These are phyloP conservation scores for Caenorhabditis becei DNA, from an alignment of 2,888 invertebrate species.

Conservation along the genomic window DNA sequence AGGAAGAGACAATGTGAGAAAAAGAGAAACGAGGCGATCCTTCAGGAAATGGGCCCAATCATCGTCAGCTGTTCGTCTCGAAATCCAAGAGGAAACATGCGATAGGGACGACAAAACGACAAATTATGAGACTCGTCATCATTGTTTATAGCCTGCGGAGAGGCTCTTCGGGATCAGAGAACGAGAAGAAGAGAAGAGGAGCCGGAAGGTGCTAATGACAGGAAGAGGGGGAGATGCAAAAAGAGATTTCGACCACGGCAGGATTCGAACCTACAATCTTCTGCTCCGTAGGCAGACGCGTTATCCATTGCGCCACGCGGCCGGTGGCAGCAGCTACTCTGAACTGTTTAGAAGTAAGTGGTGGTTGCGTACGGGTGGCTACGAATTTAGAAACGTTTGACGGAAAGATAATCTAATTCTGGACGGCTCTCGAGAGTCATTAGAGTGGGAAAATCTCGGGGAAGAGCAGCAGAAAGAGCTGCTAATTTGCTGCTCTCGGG, in stretches of 20 bases:
- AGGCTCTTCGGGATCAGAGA: slow-evolving; percentile 21
- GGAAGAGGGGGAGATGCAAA: slow-evolving; percentile 9
- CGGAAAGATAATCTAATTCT: slow-evolving; percentile 38
- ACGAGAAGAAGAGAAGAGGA: slow-evolving; percentile 9
- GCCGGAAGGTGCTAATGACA: slow-evolving; percentile 38
- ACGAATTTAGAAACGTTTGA: slow-evolving; percentile 28
- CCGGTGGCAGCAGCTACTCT: slow-evolving; percentile 26
- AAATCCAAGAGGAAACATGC: slow-evolving; percentile 47
- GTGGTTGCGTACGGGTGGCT: not conserved
- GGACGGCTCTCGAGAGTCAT: slow-evolving; percentile 40
- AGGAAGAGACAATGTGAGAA: slow-evolving; percentile 29
- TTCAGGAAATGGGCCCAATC: slow-evolving; percentile 43
- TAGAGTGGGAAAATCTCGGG: slow-evolving; percentile 48
- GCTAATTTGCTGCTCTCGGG: slow-evolving; percentile 55
- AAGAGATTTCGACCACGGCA: slow-evolving; percentile 71
- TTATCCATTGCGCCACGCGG: slow-evolving; percentile 78
- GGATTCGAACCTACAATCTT: slow-evolving; percentile 82
- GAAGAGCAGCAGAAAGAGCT: slow-evolving; percentile 2
- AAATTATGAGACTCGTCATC: slow-evolving; percentile 36
- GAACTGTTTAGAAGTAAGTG: not conserved
- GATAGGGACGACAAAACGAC: slow-evolving; percentile 25
- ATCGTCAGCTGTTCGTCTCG: slow-evolving; percentile 58
- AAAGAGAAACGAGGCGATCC: slow-evolving; percentile 14
- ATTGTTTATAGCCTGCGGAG: slow-evolving; percentile 21
- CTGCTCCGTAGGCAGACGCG: slow-evolving; percentile 82